A percentile compares a stretch with the other conserved stretches of the same genome.
Evolutionary conservation across 2,888 invertebrate genomes (phyloP).

Genomic region (Drosophila formosana): DNA sequence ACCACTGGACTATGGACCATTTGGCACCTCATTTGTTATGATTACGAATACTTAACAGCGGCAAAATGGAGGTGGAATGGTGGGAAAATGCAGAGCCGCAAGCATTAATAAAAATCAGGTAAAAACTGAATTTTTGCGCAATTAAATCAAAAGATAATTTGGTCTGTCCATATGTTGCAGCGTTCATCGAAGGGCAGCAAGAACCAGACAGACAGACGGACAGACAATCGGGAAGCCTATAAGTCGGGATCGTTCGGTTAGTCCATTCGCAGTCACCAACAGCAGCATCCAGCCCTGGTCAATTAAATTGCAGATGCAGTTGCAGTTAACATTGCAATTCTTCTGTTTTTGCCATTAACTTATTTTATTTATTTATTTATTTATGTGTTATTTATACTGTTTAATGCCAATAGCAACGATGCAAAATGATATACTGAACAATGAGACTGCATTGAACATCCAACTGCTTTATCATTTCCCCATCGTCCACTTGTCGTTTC

Average conservation of each 20-base stretch:
- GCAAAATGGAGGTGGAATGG: not conserved
- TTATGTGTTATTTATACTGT: conserved; percentile 64
- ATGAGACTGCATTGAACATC: conserved; percentile 68
- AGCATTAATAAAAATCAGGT: conserved; percentile 42
- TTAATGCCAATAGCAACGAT: conserved; percentile 66
- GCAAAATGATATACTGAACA: conserved; percentile 41
- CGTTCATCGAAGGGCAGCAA: not conserved
- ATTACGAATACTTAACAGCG: conserved; percentile 50
- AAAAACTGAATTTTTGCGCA: conserved; percentile 57
- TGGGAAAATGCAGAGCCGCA: conserved; percentile 16
- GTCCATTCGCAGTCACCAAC: not conserved
- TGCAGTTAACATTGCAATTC: conserved; percentile 31
- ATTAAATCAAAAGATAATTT: conserved; percentile 68
- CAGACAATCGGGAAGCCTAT: not conserved
- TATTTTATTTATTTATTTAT: conserved; percentile 65
- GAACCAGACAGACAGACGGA: not conserved
- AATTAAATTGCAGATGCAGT: conserved; percentile 61
- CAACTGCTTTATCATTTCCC: conserved; percentile 20
- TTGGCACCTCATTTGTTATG: conserved; percentile 69
- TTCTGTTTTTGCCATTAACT: conserved; percentile 42
- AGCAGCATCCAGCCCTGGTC: conserved; percentile 28
- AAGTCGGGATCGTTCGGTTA: conserved; percentile 7
- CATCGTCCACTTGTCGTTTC: not conserved
- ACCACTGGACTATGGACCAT: conserved; percentile 40
- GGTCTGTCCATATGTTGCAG: conserved; percentile 23